Evolutionary conservation across 2,888 invertebrate genomes (phyloP), one percentile per base, ranked within the genome.

Genomic region (Autographa gamma): DNA sequence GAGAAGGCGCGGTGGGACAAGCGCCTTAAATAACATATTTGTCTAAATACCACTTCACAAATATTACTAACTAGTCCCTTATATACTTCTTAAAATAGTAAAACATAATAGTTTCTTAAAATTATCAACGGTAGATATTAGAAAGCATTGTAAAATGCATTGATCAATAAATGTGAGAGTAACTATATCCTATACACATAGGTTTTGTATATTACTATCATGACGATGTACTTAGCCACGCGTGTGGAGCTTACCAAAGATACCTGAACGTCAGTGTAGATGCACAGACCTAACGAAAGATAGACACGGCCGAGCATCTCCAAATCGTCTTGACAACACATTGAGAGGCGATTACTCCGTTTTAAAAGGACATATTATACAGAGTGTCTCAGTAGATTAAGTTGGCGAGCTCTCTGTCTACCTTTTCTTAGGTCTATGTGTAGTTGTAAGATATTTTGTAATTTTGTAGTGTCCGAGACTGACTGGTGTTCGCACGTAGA

Each of bases 371-470:
- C 9, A 38, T 6, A 38, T 6, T 38, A 9, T 38, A 9, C 34
- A 38, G 9, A n/a, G n/a, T n/a, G n/a, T n/a, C n/a, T n/a, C 25
- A 25, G 25, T 25, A 3, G 2, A 25, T 25, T 25, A 25, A 25
- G 25, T 25, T 25, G 1, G 25, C 41, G 41, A 13, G 7, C 6
- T 5, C 48, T n/a, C 48, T 8, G 48, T 48, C 6, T 48, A 48
- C 7, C 43, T 16, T n/a, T 16, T 16, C 16, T 0, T 16, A n/a
- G n/a, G 48, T 48, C 48, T 48, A n/a, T 48, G 60, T 41, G n/a
- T 76, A 80, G 72, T 63, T 66, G 25, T 69, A 73, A 76, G 63
- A 63, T 72, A 76, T 69, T 68, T 63, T 73, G 75, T 75, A 79
- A 73, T 67, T 62, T 66, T 60, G 69, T 82, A 80, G 83, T 38